These are phyloP conservation scores for Brachyhypopomus occidentalis DNA, from an alignment of 2,113 vertebrate genomes.

Conservation along the genomic window DNA sequence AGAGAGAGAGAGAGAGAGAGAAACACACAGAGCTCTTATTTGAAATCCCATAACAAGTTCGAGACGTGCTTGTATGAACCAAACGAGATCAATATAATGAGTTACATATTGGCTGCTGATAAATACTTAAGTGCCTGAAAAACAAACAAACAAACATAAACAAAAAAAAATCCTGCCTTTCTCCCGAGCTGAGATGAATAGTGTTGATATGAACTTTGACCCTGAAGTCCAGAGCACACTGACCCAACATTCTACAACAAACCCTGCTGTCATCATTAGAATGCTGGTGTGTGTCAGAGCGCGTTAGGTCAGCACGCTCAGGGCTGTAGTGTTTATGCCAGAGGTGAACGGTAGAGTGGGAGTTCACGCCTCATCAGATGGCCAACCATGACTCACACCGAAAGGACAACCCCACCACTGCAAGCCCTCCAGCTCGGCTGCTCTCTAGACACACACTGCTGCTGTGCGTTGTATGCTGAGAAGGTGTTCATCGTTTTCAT, in stretches of 20 bases:
- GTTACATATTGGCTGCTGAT: background rate
- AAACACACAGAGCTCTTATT: background rate
- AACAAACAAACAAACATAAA: background rate
- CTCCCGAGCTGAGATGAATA: background rate
- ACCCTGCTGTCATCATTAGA: too few species aligned
- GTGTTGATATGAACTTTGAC: slow-evolving; percentile 27
- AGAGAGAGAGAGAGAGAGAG: too few species aligned
- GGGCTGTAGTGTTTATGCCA: background rate
- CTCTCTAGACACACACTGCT: slow-evolving; percentile 32
- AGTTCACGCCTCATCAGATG: slow-evolving; percentile 1
- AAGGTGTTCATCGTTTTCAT: background rate
- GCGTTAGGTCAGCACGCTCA: too few species aligned
- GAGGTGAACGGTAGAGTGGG: slow-evolving; percentile 15
- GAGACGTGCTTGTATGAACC: background rate
- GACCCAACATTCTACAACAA: background rate
- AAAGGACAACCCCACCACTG: slow-evolving; percentile 25
- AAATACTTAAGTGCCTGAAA: background rate
- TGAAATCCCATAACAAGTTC: background rate
- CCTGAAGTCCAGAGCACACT: background rate
- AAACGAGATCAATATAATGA: background rate
- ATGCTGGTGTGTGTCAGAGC: too few species aligned
- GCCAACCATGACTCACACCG: slow-evolving; percentile 36
- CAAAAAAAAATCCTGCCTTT: background rate
- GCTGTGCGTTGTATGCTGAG: slow-evolving; percentile 11
- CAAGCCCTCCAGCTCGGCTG: slow-evolving; percentile 36